phyloP scores from a whole-genome alignment of 2,888 invertebrate genomes.

The Rotaria sp. region DNA sequence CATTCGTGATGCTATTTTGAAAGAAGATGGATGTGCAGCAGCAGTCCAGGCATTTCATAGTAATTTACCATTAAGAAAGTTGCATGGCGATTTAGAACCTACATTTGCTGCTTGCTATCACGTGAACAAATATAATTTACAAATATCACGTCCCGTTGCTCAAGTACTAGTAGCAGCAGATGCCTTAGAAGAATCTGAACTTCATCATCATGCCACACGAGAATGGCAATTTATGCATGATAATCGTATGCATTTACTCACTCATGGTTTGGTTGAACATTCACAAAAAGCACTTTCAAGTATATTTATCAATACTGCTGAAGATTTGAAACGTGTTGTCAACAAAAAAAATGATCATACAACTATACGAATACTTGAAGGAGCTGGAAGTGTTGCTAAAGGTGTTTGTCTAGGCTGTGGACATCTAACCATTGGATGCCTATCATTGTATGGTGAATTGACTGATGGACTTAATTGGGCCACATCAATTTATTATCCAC shows the following conservation, averaged over 20 bases:
- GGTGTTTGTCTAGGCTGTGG: background rate
- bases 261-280: background rate
- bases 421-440: slow-evolving; percentile 17
- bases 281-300: background rate
- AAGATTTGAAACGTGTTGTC: background rate
- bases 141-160: background rate
- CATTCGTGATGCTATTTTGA: background rate
- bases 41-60: background rate
- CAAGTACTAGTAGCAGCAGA: background rate
- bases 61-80: background rate
- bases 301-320: background rate
- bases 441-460: slow-evolving; percentile 15
- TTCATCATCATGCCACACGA: background rate
- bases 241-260: background rate
- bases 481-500: background rate
- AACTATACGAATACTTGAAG: background rate
- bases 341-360: background rate
- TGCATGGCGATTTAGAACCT: slow-evolving; percentile 21
- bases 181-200: background rate
- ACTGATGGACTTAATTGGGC: background rate
- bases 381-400: background rate
- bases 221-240: background rate
- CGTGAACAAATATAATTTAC: slow-evolving; percentile 4
- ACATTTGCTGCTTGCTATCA: slow-evolving; percentile 11
- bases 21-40: slow-evolving; percentile 28